phyloP scores from a whole-genome alignment of 30 jellyfish, hydroid and myxozoan genomes.

The Hydractinia symbiolongicarpus region DNA sequence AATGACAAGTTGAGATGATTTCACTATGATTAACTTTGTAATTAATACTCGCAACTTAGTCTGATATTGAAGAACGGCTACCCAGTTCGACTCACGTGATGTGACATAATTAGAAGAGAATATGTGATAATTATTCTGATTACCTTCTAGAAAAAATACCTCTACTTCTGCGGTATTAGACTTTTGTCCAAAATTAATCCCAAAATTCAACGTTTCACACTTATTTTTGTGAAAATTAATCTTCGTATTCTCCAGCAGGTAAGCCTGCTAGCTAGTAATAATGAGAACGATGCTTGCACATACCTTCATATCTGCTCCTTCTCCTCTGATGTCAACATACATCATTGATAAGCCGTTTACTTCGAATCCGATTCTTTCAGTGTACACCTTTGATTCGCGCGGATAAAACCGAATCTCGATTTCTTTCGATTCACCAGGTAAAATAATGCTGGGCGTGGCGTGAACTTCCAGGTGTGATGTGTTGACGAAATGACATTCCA shows the following conservation, averaged over 20 bases:
- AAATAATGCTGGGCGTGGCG: conserved; percentile 48
- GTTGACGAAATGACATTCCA: conserved; percentile 60
- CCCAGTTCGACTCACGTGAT: background rate
- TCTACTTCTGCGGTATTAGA: too few species aligned
- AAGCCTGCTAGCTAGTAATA: background rate
- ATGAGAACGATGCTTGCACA: background rate
- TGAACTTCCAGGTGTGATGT: conserved; percentile 57
- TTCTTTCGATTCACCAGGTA: conserved; percentile 59
- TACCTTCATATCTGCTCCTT: conserved; percentile 96
- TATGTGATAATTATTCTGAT: too few species aligned
- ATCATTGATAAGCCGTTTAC: conserved; percentile 73
- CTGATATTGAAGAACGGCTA: background rate
- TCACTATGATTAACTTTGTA: background rate
- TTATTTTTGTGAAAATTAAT: background rate
- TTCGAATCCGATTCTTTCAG: conserved; percentile 58
- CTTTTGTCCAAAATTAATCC: too few species aligned
- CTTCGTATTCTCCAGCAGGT: background rate
- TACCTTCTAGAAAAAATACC: too few species aligned
- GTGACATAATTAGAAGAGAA: background rate
- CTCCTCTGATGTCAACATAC: conserved; percentile 58
- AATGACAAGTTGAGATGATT: background rate
- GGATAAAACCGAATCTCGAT: conserved; percentile 76
- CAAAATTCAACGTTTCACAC: too few species aligned
- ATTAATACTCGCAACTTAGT: too few species aligned
- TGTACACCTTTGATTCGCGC: conserved; percentile 57